Evolutionary conservation across 2,888 invertebrate genomes (phyloP).

Genomic region (Lepidonotus clava): DNA sequence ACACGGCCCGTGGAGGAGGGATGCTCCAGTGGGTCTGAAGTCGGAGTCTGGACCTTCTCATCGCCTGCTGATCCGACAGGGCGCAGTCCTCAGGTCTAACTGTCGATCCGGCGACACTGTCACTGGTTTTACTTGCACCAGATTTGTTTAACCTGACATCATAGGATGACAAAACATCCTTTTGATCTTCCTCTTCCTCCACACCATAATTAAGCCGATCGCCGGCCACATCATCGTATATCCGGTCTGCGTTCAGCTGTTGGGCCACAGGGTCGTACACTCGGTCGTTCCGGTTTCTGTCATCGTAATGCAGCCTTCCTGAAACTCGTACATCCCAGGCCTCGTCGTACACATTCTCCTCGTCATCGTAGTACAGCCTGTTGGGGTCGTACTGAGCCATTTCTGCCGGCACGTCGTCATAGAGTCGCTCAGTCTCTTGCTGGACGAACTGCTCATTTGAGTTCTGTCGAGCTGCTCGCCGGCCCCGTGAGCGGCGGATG

Average conservation of each 20-base stretch:
- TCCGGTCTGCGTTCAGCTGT: not conserved
- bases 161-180: not conserved
- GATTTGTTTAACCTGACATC: too few relatives aligned
- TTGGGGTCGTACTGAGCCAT: too few relatives aligned
- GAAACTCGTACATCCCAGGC: too few relatives aligned
- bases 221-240: not conserved
- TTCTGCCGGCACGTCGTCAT: too few relatives aligned
- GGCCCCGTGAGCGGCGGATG: not conserved
- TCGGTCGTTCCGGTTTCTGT: too few relatives aligned
- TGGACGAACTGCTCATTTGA: not conserved
- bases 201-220: too few relatives aligned
- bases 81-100: too few relatives aligned
- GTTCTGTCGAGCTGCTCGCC: not conserved
- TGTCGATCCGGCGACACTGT: too few relatives aligned
- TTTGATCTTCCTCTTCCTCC: not conserved
- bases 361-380: too few relatives aligned
- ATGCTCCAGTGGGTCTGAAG: not conserved
- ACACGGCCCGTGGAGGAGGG: not conserved
- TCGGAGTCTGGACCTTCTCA: not conserved
- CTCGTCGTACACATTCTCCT: not conserved
- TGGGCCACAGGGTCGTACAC: slow-evolving; percentile 7
- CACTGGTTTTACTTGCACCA: too few relatives aligned
- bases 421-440: not conserved
- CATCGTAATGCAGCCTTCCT: too few relatives aligned
- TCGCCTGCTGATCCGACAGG: not conserved